Conservation (phyloP, 2,797 vertebrate species). For the Percopsis omiscomaycus region DNA sequence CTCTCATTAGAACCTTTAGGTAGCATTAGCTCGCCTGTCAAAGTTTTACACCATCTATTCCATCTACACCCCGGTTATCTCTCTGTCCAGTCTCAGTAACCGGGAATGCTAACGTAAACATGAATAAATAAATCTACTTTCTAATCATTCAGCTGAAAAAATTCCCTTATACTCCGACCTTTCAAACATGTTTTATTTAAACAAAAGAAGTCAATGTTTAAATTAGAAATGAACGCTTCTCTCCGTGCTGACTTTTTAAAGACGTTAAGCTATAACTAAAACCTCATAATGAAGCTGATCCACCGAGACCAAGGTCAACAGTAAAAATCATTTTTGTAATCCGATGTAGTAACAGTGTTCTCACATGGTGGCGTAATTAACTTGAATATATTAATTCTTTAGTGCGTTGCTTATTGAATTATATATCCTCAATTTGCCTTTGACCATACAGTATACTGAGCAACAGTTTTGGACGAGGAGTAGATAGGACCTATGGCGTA, state of each 20-base stretch:
- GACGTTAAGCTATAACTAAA: conserved; percentile 71
- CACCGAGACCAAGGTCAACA: conserved; percentile 73
- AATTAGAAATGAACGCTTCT: conserved; percentile 62
- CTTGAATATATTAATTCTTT: conserved; percentile 87
- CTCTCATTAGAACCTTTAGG: conserved; percentile 54
- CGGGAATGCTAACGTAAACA: conserved; percentile 56
- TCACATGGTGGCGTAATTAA: conserved; percentile 87
- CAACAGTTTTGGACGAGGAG: conserved; percentile 60
- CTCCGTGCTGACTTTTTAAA: conserved; percentile 64
- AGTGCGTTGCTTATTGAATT: conserved; percentile 86
- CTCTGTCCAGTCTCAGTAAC: conserved; percentile 46
- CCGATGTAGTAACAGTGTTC: conserved; percentile 66
- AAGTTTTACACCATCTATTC: conserved; percentile 33
- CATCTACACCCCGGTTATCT: conserved; percentile 28
- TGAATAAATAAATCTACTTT: conserved; percentile 65
- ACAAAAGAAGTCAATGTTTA: conserved; percentile 62
- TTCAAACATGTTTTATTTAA: conserved; percentile 69
- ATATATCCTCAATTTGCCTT: conserved; percentile 77
- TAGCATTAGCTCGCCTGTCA: conserved; percentile 50
- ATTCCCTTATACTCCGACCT: conserved; percentile 50
- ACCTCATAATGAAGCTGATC: conserved; percentile 72
- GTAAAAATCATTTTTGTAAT: conserved; percentile 73
- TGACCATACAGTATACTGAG: conserved; percentile 63
- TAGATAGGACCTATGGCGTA: conserved; percentile 66
- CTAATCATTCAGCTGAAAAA: conserved; percentile 58